Evolutionary conservation across 92 coral and sea anemone genomes (phyloP), one percentile per base, ranked within the genome.

Genomic region (Umimayanthus kanabou): DNA sequence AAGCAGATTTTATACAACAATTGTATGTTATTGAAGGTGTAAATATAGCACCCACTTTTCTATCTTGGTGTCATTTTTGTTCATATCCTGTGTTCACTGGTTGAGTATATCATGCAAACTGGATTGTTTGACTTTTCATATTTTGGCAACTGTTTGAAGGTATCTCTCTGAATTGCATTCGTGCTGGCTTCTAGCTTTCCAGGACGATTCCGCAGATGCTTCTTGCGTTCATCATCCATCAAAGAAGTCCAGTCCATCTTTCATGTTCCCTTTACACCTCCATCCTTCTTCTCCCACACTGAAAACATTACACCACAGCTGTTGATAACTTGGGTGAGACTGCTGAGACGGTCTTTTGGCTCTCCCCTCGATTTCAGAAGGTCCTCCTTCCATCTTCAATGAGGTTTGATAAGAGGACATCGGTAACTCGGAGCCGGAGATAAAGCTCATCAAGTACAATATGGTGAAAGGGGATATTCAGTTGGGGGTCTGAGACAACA

Each of bases 361-460:
- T 88, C 89, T 29, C 93, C 93, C 64, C 74, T 87, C 87, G 84
- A 85, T 28, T 88, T 91, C 3, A 49, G 16, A 79, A 83, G 88
- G 61, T 82, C 88, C 40, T 66, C 93, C 85, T 88, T 20, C 84
- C 91, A 64, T 88, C 89, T 67, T 91, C 92, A 8, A 78, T 79
- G 15, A 89, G 11, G 80, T 91, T 91, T 37, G 72, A 25, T 2
- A 91, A 49, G 45, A 89, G 76, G 42, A 91, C 80, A 85, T 91
- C 93, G 0, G 37, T 88, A 42, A 91, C 47, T 11, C 80, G 25
- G 26, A 91, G 82, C 6, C 88, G 84, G 9, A 91, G 85, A 71
- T 91, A 89, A 6, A 91, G 79, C 71, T 88, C 93, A 89, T 91
- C 93, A 16, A 88, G 80, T 26, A 88, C 80, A 37, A 88, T 85